Evolutionary conservation across 2,797 vertebrate genomes (phyloP).

Genomic region (Atherinosoma microstoma): DNA sequence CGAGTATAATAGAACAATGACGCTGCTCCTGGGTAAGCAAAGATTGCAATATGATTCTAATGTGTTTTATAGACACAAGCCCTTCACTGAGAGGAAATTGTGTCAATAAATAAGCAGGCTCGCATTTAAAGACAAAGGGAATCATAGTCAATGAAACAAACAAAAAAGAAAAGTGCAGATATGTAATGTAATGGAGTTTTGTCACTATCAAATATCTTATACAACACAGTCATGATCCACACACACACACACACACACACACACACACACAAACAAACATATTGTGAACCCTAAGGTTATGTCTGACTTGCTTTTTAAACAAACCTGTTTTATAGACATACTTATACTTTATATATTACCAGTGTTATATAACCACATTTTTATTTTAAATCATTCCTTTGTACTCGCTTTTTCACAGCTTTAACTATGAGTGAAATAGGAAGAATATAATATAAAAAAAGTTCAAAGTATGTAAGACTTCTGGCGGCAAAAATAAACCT

Average conservation of each 20-base stretch:
- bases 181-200: conserved; percentile 32
- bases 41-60: conserved; percentile 83
- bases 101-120: conserved; percentile 78
- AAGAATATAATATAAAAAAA: not conserved
- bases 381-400: not conserved
- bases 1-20: conserved; percentile 82
- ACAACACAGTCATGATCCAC: not conserved
- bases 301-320: conserved; percentile 2
- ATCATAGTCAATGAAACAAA: conserved; percentile 56
- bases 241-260: conserved; percentile 7
- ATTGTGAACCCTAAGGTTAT: not conserved
- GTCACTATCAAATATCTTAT: conserved; percentile 50
- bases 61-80: conserved; percentile 78
- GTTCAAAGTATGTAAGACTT: not conserved
- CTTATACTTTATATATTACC: not conserved
- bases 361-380: not conserved
- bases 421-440: not conserved
- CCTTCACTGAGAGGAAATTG: conserved; percentile 78
- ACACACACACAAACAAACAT: not conserved
- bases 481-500: not conserved
- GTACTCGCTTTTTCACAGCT: not conserved
- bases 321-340: not conserved
- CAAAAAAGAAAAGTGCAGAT: conserved; percentile 44
- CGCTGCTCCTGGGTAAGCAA: conserved; percentile 78
- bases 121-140: conserved; percentile 77